Evolutionary conservation across 1,140 invertebrate species (phyloP).

Genomic region (Heliconius eleuchia): DNA sequence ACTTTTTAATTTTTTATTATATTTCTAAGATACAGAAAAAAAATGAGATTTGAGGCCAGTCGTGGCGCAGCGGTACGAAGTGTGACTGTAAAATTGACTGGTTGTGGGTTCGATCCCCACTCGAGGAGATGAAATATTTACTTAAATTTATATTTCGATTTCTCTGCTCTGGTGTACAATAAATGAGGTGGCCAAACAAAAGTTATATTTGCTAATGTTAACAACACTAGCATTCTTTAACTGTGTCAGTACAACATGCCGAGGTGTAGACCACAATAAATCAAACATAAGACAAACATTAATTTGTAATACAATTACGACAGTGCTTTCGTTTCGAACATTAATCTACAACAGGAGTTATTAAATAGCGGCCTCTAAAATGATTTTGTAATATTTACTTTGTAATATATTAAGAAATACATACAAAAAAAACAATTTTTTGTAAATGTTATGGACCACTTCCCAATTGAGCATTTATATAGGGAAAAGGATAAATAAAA

Average conservation of each 20-base stretch:
- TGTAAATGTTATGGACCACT: too few relatives aligned
- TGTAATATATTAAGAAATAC: too few relatives aligned
- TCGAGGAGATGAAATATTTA: too few relatives aligned
- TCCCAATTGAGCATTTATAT: too few relatives aligned
- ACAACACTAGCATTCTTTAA: neutral
- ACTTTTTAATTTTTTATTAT: neutral
- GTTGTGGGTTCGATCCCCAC: too few relatives aligned
- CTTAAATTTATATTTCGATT: too few relatives aligned
- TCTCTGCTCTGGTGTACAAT: neutral
- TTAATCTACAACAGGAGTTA: slow-evolving; percentile 57
- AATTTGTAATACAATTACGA: slow-evolving; percentile 72
- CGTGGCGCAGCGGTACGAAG: too few relatives aligned
- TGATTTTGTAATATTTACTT: too few relatives aligned
- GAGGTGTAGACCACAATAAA: slow-evolving; percentile 45
- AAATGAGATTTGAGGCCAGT: neutral
- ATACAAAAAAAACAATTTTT: too few relatives aligned
- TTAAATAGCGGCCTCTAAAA: slow-evolving; percentile 5
- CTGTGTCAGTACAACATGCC: neutral
- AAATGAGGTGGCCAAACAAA: neutral
- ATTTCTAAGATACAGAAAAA: neutral
- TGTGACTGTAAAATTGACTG: too few relatives aligned
- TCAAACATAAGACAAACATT: slow-evolving; percentile 57
- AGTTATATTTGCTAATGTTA: neutral
- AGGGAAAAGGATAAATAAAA: too few relatives aligned
- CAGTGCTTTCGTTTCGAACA: slow-evolving; percentile 55